Percentiles rank a stretch among this genome's conserved stretches.
Evolutionary conservation across 2,797 vertebrate species (phyloP).

Genomic region (Tolypeutes matacus): DNA sequence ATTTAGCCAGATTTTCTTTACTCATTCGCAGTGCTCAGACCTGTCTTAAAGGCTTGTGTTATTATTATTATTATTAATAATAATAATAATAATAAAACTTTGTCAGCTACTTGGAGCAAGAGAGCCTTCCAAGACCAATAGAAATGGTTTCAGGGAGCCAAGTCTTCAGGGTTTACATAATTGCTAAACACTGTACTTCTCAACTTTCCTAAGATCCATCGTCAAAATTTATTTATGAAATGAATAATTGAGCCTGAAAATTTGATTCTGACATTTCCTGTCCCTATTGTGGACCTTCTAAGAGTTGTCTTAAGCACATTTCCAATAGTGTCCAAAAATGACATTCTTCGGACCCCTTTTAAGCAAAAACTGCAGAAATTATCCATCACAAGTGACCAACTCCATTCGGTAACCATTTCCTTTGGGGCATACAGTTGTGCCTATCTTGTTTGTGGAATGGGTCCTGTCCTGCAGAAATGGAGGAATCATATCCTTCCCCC

Average conservation of each 20-base stretch:
- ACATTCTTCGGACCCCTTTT: constrained; percentile 74
- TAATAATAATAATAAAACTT: constrained; percentile 78
- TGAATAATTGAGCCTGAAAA: constrained; percentile 73
- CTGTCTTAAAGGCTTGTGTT: constrained; percentile 76
- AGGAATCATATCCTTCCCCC: background rate
- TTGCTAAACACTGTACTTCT: constrained; percentile 75
- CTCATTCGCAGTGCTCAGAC: constrained; percentile 71
- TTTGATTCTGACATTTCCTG: constrained; percentile 76
- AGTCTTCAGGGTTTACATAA: constrained; percentile 73
- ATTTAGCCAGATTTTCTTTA: constrained; percentile 63
- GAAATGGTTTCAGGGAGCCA: constrained; percentile 77
- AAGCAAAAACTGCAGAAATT: constrained; percentile 70
- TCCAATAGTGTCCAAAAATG: constrained; percentile 74
- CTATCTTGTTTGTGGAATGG: constrained; percentile 54
- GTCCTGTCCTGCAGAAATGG: constrained; percentile 63
- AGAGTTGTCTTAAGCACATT: constrained; percentile 76
- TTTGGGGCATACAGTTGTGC: constrained; percentile 35
- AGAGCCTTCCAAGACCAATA: constrained; percentile 76
- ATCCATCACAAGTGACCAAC: constrained; percentile 77
- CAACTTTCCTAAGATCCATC: constrained; percentile 79
- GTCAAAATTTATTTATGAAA: constrained; percentile 79
- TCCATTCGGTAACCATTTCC: constrained; percentile 71
- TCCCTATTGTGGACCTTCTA: constrained; percentile 70
- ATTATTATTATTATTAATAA: constrained; percentile 77
- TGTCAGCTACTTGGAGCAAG: constrained; percentile 73